phyloP scores from a whole-genome alignment of 2,113 vertebrate genomes.

The Ammodytes dubius region DNA sequence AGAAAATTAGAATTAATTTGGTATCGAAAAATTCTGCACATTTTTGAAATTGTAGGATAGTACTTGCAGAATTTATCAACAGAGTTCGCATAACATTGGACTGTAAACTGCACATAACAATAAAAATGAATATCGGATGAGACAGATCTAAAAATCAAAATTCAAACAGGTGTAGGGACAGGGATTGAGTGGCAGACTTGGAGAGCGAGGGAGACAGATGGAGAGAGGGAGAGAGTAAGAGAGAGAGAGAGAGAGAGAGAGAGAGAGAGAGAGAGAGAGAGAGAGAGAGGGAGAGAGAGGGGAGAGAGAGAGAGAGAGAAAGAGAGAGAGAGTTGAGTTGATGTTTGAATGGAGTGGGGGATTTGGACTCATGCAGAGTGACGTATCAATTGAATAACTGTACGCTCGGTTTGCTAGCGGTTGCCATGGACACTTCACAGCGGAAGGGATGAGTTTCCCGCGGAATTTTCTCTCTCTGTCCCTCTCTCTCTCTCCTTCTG shows the following conservation, averaged over 20 bases:
- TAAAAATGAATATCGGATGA: too few species aligned
- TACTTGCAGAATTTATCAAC: too few species aligned
- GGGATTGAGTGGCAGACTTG: background rate
- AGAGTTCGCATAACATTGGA: too few species aligned
- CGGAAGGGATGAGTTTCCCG: slow-evolving; percentile 48
- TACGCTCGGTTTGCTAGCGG: slow-evolving; percentile 57
- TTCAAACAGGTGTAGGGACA: too few species aligned
- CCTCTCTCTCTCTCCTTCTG: too few species aligned
- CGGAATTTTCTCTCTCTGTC: slow-evolving; percentile 40
- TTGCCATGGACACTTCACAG: slow-evolving; percentile 77
- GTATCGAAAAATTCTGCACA: too few species aligned
- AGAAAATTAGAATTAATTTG: too few species aligned
- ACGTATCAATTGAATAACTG: slow-evolving; percentile 70
- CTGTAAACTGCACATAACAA: too few species aligned
- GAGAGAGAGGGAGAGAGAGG: slow-evolving; percentile 20
- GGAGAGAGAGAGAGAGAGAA: slow-evolving; percentile 9
- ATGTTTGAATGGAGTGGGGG: slow-evolving; percentile 15
- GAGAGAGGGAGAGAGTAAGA: slow-evolving; percentile 1
- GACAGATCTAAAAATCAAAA: too few species aligned
- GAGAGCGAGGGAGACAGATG: background rate
- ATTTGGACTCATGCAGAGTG: slow-evolving; percentile 14
- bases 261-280: background rate
- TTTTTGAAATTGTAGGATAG: too few species aligned
- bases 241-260: slow-evolving; percentile 18
- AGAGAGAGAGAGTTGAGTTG: slow-evolving; percentile 30